These are phyloP conservation scores for Leucozona laternaria DNA, from an alignment of 2,888 invertebrate species.

Conservation along the genomic window DNA sequence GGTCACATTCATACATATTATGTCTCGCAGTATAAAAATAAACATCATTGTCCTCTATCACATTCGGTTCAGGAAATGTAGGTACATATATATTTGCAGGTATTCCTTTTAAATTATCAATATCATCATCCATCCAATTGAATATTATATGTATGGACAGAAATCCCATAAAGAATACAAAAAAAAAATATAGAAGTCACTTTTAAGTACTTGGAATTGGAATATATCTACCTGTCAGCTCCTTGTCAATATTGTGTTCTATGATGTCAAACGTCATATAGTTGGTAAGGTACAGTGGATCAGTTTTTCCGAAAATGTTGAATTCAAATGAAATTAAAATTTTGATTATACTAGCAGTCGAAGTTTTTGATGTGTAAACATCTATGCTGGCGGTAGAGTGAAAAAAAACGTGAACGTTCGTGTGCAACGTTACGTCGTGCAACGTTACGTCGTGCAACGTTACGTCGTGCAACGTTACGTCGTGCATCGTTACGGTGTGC, in stretches of 20 bases:
- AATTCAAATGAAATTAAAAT: too few relatives aligned
- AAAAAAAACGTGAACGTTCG: too few relatives aligned
- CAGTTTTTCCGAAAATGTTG: neutral
- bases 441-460: too few relatives aligned
- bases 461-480: too few relatives aligned
- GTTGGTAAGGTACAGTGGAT: neutral
- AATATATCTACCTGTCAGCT: conserved; percentile 72
- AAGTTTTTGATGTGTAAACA: too few relatives aligned
- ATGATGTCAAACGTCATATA: conserved; percentile 2
- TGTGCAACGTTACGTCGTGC: too few relatives aligned
- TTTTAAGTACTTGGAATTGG: conserved; percentile 43
- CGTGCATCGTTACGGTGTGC: too few relatives aligned
- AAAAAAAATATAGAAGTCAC: conserved; percentile 16
- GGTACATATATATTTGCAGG: too few relatives aligned
- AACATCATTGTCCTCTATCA: conserved; percentile 7
- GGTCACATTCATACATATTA: neutral
- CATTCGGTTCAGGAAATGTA: conserved; percentile 31
- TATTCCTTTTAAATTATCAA: conserved; percentile 17
- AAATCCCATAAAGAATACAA: neutral
- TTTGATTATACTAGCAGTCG: too few relatives aligned
- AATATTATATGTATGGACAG: conserved; percentile 26
- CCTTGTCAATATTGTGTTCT: conserved; percentile 55
- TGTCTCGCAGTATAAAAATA: neutral
- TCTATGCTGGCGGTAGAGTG: too few relatives aligned
- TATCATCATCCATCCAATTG: conserved; percentile 16